These are phyloP conservation scores for Eriosoma lanigerum DNA, from an alignment of 1,140 invertebrate species.

Conservation along the genomic window DNA sequence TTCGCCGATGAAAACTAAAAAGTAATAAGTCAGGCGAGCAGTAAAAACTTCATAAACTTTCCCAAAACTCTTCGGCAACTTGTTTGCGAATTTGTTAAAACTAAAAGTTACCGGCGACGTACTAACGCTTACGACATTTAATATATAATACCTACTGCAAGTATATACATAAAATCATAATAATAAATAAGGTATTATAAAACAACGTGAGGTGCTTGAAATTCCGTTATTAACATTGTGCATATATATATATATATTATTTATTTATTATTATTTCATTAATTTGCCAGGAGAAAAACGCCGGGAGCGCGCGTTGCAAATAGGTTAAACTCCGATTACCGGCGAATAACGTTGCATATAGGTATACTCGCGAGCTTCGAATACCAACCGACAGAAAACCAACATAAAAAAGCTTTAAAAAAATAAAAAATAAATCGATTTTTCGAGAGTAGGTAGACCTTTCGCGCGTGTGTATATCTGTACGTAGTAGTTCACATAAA, in stretches of 20 bases:
- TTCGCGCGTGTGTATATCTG: fast-evolving
- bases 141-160: background rate
- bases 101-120: slow-evolving; percentile 8
- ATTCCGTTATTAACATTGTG: slow-evolving; percentile 1
- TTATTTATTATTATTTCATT: background rate
- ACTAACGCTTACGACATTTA: background rate
- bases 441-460: background rate
- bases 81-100: slow-evolving; percentile 41
- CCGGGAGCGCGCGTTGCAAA: background rate
- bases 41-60: slow-evolving; percentile 45
- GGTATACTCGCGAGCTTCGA: background rate
- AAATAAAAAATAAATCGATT: slow-evolving; percentile 9
- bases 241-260: background rate
- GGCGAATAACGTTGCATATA: slow-evolving; percentile 6
- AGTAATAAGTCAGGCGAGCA: slow-evolving; percentile 47
- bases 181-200: background rate
- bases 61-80: slow-evolving; percentile 28
- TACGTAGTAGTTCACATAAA: background rate
- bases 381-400: background rate
- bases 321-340: slow-evolving; percentile 4
- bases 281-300: background rate
- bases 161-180: background rate
- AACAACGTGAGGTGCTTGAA: background rate
- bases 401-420: background rate
- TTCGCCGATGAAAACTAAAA: slow-evolving; percentile 21